These are phyloP conservation scores for Saccostrea echinata DNA, from an alignment of 1,140 invertebrate genomes.

Conservation along the genomic window DNA sequence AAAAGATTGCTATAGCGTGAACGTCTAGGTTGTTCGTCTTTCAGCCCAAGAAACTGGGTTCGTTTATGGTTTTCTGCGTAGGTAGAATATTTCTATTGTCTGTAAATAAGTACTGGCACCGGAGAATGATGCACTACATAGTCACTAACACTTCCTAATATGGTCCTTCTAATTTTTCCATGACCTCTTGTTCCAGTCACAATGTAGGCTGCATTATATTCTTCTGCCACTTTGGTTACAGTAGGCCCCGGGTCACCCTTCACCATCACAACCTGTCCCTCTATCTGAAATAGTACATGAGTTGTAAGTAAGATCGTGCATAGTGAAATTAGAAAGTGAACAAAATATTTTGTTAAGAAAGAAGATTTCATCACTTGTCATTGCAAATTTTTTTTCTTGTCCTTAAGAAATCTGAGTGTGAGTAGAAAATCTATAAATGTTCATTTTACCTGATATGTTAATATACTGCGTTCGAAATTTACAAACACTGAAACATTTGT, in stretches of 20 bases:
- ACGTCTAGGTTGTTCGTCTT: not conserved
- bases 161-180: conserved; percentile 61
- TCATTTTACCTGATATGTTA: too few relatives aligned
- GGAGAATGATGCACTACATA: conserved; percentile 65
- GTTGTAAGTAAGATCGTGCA: too few relatives aligned
- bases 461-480: too few relatives aligned
- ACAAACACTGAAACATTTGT: too few relatives aligned
- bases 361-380: too few relatives aligned
- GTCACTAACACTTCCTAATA: conserved; percentile 69
- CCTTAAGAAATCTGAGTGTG: too few relatives aligned
- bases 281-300: conserved; percentile 38
- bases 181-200: conserved; percentile 67
- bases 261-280: conserved; percentile 57
- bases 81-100: not conserved
- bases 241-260: conserved; percentile 58
- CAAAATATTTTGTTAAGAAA: too few relatives aligned
- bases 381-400: too few relatives aligned
- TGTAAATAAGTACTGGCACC: conserved; percentile 59
- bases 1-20: not conserved
- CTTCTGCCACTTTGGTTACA: conserved; percentile 58
- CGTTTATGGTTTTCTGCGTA: not conserved
- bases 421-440: too few relatives aligned
- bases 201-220: conserved; percentile 62
- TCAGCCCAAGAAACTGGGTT: not conserved
- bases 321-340: too few relatives aligned